phyloP scores from a whole-genome alignment of 1,140 invertebrate genomes.

The Plectrocnemia conspersa region DNA sequence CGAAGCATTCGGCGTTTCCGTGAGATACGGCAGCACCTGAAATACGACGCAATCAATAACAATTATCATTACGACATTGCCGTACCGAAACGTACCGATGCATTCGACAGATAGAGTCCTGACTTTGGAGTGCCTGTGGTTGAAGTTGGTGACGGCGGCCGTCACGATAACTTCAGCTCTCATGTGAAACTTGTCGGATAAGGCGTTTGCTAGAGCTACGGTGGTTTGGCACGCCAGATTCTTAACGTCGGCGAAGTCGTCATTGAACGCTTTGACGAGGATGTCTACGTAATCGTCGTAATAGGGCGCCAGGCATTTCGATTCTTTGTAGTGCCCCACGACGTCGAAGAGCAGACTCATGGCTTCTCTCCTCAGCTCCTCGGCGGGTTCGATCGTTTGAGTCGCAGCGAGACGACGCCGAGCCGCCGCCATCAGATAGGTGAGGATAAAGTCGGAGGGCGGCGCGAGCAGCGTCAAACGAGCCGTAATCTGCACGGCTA shows the following conservation, averaged over 20 bases:
- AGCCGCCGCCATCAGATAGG: conserved; percentile 71
- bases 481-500: not conserved
- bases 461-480: conserved; percentile 42
- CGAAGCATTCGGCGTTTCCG: conserved; percentile 47
- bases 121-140: conserved; percentile 78
- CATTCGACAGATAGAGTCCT: conserved; percentile 67
- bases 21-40: conserved; percentile 47
- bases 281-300: conserved; percentile 73
- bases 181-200: conserved; percentile 67
- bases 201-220: conserved; percentile 57
- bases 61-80: not conserved
- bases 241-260: conserved; percentile 75
- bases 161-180: conserved; percentile 67
- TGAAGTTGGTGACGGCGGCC: conserved; percentile 65
- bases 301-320: conserved; percentile 54
- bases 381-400: conserved; percentile 76
- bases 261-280: conserved; percentile 63
- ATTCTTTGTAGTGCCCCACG: conserved; percentile 59
- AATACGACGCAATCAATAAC: conserved; percentile 22
- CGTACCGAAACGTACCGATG: conserved; percentile 53
- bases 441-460: conserved; percentile 64
- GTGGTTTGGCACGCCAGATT: conserved; percentile 69
- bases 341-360: conserved; percentile 62
- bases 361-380: conserved; percentile 75
- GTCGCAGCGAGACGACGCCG: conserved; percentile 61